phyloP scores from a whole-genome alignment of 2,113 vertebrate genomes.

The Diadophis punctatus region DNA sequence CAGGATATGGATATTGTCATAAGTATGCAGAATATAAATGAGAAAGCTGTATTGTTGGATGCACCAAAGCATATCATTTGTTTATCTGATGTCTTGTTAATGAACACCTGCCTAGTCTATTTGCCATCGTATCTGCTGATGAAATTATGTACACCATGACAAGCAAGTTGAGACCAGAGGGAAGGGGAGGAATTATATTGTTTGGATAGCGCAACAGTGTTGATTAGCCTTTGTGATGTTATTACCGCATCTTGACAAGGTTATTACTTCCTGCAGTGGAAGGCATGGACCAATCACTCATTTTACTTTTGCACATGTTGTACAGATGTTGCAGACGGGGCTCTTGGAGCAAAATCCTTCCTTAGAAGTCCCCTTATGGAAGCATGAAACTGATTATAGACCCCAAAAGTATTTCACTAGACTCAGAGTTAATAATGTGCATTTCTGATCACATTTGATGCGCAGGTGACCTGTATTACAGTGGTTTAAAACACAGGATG shows the following conservation, averaged over 20 bases:
- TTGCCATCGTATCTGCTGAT: background rate
- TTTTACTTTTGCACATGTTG: slow-evolving; percentile 11
- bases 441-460: slow-evolving; percentile 20
- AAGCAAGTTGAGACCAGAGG: background rate
- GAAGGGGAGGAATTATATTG: background rate
- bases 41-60: background rate
- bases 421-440: slow-evolving; percentile 15
- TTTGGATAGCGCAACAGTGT: background rate
- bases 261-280: slow-evolving; percentile 17
- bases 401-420: background rate
- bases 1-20: background rate
- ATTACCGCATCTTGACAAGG: slow-evolving; percentile 17
- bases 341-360: slow-evolving; percentile 8
- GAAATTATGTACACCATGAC: background rate
- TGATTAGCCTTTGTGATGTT: slow-evolving; percentile 12
- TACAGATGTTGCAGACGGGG: slow-evolving; percentile 7
- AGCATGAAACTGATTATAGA: slow-evolving; percentile 25
- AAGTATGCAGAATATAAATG: background rate
- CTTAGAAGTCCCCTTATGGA: background rate
- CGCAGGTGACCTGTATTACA: slow-evolving; percentile 1
- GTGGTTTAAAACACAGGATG: background rate
- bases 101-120: slow-evolving; percentile 1
- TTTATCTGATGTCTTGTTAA: background rate
- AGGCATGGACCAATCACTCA: background rate
- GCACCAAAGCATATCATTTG: background rate